A percentile compares a stretch with the other conserved stretches of the same genome.
phyloP scores from a whole-genome alignment of 2,797 vertebrate genomes.

The Tenualosa ilisha region DNA sequence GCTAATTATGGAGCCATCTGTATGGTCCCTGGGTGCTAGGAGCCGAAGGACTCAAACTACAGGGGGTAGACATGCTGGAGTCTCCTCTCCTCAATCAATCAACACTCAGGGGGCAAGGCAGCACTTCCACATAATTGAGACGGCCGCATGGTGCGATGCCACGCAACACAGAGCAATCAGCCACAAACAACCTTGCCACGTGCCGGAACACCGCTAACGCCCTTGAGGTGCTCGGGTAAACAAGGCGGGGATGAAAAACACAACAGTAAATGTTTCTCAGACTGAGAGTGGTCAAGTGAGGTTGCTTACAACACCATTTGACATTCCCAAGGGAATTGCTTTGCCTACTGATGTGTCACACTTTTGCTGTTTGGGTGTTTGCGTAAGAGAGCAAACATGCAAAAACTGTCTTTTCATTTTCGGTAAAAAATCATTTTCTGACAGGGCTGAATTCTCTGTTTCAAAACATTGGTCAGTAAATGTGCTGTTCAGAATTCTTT shows the following conservation, averaged over 20 bases:
- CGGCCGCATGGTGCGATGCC: neutral
- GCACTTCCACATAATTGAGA: conserved; percentile 17
- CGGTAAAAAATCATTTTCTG: no score
- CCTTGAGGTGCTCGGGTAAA: conserved; percentile 7
- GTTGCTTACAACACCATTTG: neutral
- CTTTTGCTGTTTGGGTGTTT: neutral
- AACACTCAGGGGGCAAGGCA: neutral
- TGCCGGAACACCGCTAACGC: neutral
- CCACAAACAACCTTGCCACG: conserved; percentile 14
- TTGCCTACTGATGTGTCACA: neutral
- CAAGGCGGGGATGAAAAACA: neutral
- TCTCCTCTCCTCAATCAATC: conserved; percentile 15
- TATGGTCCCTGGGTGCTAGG: neutral
- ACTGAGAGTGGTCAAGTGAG: neutral
- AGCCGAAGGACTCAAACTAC: neutral
- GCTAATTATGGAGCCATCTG: neutral
- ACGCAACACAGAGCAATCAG: neutral
- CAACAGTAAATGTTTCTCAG: neutral
- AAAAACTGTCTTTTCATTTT: no score
- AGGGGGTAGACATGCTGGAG: neutral
- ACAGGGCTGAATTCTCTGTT: neutral
- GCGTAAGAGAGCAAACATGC: neutral
- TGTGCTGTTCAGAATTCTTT: neutral
- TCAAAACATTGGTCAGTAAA: neutral
- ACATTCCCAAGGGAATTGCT: neutral